Base-by-base conservation (phyloP, 2,888 invertebrate species). In the Hemistola chrysoprasaria region DNA sequence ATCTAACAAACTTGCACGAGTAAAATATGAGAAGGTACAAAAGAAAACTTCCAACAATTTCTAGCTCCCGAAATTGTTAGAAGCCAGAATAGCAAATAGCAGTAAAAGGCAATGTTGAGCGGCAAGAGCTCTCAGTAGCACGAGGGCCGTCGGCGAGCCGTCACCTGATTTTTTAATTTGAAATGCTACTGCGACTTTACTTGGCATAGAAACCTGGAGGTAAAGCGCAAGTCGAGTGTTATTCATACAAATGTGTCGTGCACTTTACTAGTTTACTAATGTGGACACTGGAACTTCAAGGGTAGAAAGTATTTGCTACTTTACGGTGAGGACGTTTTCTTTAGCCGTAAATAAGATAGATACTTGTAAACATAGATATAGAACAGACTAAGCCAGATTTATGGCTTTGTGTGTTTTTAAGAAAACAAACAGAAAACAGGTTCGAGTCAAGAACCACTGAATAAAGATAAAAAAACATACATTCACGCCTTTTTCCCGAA, bases 151-250 rank as follows among this genome's bases (percentile, higher is more conserved):
- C 37, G 45, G 45, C 43, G 48, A 43, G 31, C 39, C 45, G 41
- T 47, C 49, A 40, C 39, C 35, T 47, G 42, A 41, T 46, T 51
- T 45, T 47, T 49, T 41, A 48, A 53, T 49, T 47, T 47, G 29
- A 40, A 49, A 48, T 38, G 39, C 39, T 40, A 36, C 22, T 33
- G 40, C 30, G 38, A 37, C 34, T 26, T 31, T 26, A 22, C 31
- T 36, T 36, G 24, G 28, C 30, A 34, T 31, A 36, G 38, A 26
- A 27, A 22, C 11, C 30, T 22, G 22, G 8, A 36, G 25, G 27
- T 28, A 45, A 40, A 40, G 36, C 32, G 24, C 35, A 30, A 20
- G 22, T 39, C 8, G 35, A 40, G 45, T 45, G 34, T 30, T 37
- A 37, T 42, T 43, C 38, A 39, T 30, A 43, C 34, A 34, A 43